Evolutionary conservation across 2,113 vertebrate genomes (phyloP), one percentile per base, ranked within the genome.

Genomic region (Muntiacus muntjak): DNA sequence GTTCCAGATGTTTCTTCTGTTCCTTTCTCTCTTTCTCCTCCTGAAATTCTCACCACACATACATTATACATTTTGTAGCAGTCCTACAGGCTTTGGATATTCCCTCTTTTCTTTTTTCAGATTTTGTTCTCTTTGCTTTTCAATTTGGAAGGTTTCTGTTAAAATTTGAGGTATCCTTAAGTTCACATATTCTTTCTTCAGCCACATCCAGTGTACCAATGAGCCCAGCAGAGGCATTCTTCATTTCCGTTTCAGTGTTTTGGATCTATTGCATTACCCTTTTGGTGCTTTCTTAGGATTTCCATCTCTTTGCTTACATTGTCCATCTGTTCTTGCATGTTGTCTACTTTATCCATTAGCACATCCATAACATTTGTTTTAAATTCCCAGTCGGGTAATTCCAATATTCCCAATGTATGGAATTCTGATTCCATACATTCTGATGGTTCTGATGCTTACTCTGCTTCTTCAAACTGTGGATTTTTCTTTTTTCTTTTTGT

Each of bases 31-130:
- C 74, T 79, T 33, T 50, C 78, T 81, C 30, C 28, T 47, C 15
- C 14, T 50, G 45, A 30, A 17, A 50, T 19, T 50, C 16, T 50
- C 1, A 0, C 17, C 9, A 76, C 40, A 43, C 0, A 1, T 43
- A 25, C 7, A 6, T 43, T 76, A 43, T 26, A 14, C 23, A 6
- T 76, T 43, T 43, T 25, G 36, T 43, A 76, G 40, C 40, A 43
- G 71, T 76, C 71, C 6, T 12, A 76, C 45, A 81, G 45, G 6
- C 28, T 50, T 79, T 21, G 45, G 28, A 33, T 11, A 50, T 50
- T 50, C 45, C 50, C 28, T 47, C 47, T n/a, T n/a, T 30, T 47
- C 9, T 30, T 50, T 33, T 47, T 79, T 30, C 76, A 79, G 11
- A 33, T 1, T 50, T 81, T 50, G 8, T 81, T 17, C 45, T 50